Evolutionary conservation across 1,140 invertebrate species (phyloP), one percentile per base, ranked within the genome.

Genomic region (Drosophila mauritiana): DNA sequence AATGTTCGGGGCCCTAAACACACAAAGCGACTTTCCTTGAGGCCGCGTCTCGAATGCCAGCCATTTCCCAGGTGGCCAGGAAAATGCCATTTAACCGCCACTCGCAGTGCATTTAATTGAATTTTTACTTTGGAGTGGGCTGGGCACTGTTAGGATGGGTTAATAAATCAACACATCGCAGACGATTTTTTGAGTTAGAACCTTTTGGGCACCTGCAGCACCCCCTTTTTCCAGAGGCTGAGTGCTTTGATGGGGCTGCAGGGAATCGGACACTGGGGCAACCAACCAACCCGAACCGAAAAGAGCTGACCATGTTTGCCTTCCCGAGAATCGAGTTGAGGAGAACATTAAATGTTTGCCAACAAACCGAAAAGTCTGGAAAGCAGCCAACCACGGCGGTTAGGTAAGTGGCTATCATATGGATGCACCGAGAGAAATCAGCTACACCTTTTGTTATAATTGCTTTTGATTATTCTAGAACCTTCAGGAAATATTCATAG

Each of bases 321-420:
- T 86, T 86, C 75, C 63, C 63, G 63, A 67, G 82, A 86, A 86
- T 75, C 53, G 73, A 69, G 62, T 62, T 65, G 69, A 78, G 61
- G 55, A 78, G 62, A 75, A 73, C 78, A 82, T 78, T 78, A 76
- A 74, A 72, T 86, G 75, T 78, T 78, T 74, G 53, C 63, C 57
- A 73, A 80, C 57, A 67, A 63, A 36, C 64, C 46, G 53, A 64
- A 65, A 55, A 56, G 61, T 48, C 56, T 49, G 46, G 65, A 75
- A 72, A 65, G 54, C 82, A 86, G 48, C 82, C 69, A 56, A 79
- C 53, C 83, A 78, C 54, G 69, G 48, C 40, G 48, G 13, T 42
- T 46, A 42, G 43, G 70, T 55, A 31, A 39, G 20, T 56, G 25
- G 43, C 40, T 37, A n/a, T 36, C 36, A 58, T 31, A 43, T 69